phyloP scores from a whole-genome alignment of 64 coral and sea anemone species.

The Orbicella faveolata region DNA sequence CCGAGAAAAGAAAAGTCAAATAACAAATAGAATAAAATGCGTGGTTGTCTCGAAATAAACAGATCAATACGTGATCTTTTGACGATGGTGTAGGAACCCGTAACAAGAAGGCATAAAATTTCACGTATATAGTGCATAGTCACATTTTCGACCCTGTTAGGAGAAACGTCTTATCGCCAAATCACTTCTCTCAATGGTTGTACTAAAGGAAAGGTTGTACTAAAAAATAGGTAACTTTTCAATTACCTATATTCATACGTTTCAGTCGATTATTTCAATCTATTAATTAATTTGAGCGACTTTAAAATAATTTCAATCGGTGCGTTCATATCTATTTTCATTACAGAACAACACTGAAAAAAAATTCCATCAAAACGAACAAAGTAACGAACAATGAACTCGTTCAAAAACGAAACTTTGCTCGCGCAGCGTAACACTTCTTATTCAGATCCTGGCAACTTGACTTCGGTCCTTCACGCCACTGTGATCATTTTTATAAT shows the following conservation, averaged over 20 bases:
- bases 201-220: too few species aligned
- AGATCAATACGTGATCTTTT: background rate
- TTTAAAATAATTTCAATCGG: background rate
- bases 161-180: too few species aligned
- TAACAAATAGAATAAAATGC: background rate
- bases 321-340: background rate
- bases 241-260: background rate
- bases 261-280: background rate
- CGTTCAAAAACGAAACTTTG: background rate
- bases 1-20: background rate
- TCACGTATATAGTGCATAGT: too few species aligned
- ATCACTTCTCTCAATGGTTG: too few species aligned
- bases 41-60: background rate
- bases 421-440: background rate
- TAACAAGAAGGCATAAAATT: background rate
- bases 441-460: background rate
- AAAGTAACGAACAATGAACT: background rate
- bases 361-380: background rate
- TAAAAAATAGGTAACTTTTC: background rate
- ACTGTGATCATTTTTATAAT: constrained; percentile 16
- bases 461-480: background rate
- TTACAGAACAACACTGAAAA: background rate
- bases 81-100: background rate
- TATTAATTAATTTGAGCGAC: background rate
- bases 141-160: too few species aligned